phyloP scores from a whole-genome alignment of 1,140 invertebrate genomes.

The Apolygus lucorum region DNA sequence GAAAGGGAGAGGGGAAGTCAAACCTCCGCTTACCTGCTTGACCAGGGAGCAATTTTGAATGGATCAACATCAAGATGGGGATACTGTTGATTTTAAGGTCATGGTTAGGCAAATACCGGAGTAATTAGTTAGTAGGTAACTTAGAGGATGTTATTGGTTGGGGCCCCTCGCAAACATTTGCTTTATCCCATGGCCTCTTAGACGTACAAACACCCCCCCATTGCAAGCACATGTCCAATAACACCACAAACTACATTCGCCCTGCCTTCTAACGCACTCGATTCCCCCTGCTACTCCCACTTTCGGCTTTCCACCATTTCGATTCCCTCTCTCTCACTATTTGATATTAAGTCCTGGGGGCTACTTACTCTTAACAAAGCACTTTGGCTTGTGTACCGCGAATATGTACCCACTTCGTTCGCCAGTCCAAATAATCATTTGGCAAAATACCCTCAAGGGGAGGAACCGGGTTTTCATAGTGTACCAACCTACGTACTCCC shows the following conservation, averaged over 20 bases:
- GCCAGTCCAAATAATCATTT: too few species aligned
- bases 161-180: constrained; percentile 6
- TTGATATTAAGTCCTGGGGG: background rate
- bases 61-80: constrained; percentile 12
- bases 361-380: background rate
- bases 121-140: constrained; percentile 10
- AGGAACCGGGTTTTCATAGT: too few species aligned
- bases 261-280: constrained; percentile 1
- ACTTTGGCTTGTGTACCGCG: background rate
- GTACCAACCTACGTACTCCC: too few species aligned
- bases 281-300: background rate
- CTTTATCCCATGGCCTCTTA: constrained; percentile 12
- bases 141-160: constrained; percentile 14
- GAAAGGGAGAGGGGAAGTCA: constrained; percentile 6
- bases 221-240: constrained; percentile 8
- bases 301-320: too few species aligned
- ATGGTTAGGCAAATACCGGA: constrained; percentile 11
- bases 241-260: constrained; percentile 4
- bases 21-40: background rate
- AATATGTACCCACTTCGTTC: too few species aligned
- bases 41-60: constrained; percentile 16
- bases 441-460: too few species aligned
- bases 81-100: constrained; percentile 12
- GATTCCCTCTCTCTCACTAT: background rate
- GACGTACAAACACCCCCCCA: background rate